Evolutionary conservation across 2,113 vertebrate species (phyloP), one percentile per base, ranked within the genome.

Genomic region (Seriola aureovittata): DNA sequence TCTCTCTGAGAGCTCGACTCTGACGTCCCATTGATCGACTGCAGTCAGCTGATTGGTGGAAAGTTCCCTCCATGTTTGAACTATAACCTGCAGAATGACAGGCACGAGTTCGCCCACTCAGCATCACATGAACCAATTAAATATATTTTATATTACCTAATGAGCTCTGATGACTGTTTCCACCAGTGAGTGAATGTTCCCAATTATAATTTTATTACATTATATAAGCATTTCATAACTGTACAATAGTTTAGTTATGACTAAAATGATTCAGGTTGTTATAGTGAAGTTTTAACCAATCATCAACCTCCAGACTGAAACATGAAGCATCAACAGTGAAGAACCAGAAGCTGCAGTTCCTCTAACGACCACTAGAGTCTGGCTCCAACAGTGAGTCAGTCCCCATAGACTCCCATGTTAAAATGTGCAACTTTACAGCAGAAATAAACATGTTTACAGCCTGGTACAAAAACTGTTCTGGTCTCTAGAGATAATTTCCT

Each of bases 11-110:
- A 8, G 5, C 16, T 0, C 17, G 29, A 46, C 65, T 19, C 46
- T 48, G 70, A 78, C 36, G 42, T 25, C 21, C 11, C 62, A 73
- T 88, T 48, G 75, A 80, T 75, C 21, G 1, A 10, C 75, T 16
- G 75, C 6, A 25, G 64, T 54, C 0, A 68, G 78, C 58, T 71
- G 81, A 84, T 71, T 0, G 48, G 17, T 75, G 86, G 89, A 84
- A 84, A 81, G 42, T 84, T 77, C 69, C 75, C 76, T 10, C 32
- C 25, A 16, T 36, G 36, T 25, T 54, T 36, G 12, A 69, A 21
- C 52, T 54, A 21, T 34, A 5, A 21, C 7, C 29, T 34, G 62
- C 0, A 16, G 42, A 36, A 11, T 46, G 6, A 44, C 8, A 12
- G 38, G 10, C 55, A 55, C 4, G 13, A 8, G 44, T 8, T 25